Evolutionary conservation across 1,140 invertebrate species (phyloP), one percentile per base, ranked within the genome.

Genomic region (Drosophila asahinai): DNA sequence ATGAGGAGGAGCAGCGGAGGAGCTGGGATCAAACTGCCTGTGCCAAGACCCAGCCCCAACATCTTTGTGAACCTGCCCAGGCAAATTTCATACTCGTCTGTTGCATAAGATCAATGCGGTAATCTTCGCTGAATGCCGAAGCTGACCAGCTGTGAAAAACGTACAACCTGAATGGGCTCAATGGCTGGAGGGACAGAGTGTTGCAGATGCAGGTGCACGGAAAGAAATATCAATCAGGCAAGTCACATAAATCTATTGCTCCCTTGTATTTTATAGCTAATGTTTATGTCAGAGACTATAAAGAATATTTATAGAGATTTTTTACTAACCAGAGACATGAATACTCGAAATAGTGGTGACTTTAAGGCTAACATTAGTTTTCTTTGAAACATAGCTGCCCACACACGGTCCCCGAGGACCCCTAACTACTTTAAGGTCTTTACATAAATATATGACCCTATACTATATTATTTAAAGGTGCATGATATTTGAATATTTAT

Each of bases 61-160:
- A 40, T 71, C 64, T 71, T 40, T 22, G 40, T 43, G 60, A 72
- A 52, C 55, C 67, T 60, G 52, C 67, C 51, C 66, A 55, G 77
- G 81, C 82, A 70, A 81, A 79, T 78, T 81, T 81, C 68, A 78
- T 81, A 78, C 78, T 61, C 72, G 60, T 66, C 68, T 45, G 65
- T 87, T 87, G 72, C 83, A 81, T 87, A 87, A 87, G 45, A 60
- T 19, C 57, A 60, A 80, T 87, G 80, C 80, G 64, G 84, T 89
- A 87, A 89, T 82, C 72, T 83, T 67, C 49, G 58, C 38, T 49
- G 63, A 68, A 30, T 51, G 59, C 45, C 60, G 17, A 40, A 40
- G 54, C 71, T 79, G 77, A 79, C 84, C 81, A 89, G 83, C 80
- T 86, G 83, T 82, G 75, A 70, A 78, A 81, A 86, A 73, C 57